Conservation (phyloP, 2,797 vertebrate species). For the Lepilemur septentrionalis region DNA sequence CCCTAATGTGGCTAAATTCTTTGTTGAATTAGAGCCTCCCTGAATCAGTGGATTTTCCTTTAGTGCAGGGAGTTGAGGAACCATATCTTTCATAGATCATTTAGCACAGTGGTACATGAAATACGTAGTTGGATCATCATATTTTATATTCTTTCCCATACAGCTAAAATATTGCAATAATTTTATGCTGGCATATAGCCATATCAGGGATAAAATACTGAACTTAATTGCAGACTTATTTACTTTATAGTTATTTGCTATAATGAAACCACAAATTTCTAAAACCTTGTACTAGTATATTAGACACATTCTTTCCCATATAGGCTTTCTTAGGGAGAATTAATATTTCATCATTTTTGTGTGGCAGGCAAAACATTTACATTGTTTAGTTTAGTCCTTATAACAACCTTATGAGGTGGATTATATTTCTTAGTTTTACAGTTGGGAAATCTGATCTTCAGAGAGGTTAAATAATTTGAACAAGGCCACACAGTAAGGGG, state of each 20-base stretch:
- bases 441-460: slow-evolving; percentile 42
- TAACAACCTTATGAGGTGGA: neutral
- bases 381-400: neutral
- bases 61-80: neutral
- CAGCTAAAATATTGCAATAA: neutral
- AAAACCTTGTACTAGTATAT: neutral
- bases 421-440: slow-evolving; percentile 19
- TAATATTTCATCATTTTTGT: slow-evolving; percentile 34
- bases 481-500: neutral
- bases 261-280: slow-evolving; percentile 35
- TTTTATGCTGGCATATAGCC: neutral
- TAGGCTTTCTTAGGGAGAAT: slow-evolving; percentile 20
- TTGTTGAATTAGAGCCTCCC: neutral
- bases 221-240: neutral
- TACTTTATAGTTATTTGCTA: neutral
- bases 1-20: neutral
- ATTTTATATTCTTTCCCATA: slow-evolving; percentile 14
- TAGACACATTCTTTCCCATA: neutral
- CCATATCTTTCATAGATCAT: neutral
- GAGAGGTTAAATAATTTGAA: slow-evolving; percentile 38
- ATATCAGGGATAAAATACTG: neutral
- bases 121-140: neutral
- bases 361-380: neutral
- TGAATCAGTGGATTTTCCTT: neutral
- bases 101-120: slow-evolving; percentile 13